Conservation (phyloP, 2,888 invertebrate genomes). For the Drosophila colorata region DNA sequence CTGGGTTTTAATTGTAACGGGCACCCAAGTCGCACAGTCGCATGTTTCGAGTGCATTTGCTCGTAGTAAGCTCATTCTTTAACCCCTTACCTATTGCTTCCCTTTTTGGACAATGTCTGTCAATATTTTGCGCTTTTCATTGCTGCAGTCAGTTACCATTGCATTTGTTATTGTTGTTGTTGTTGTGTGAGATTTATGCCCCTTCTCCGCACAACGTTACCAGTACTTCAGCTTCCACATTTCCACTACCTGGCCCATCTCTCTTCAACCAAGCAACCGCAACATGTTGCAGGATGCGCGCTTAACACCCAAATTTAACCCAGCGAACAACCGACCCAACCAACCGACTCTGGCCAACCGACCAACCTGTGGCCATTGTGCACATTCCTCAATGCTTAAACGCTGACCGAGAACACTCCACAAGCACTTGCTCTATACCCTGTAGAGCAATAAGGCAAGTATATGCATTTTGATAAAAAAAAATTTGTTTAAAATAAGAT, state of each 20-base stretch:
- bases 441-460: not conserved
- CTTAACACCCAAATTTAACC: conserved; percentile 54
- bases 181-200: conserved; percentile 66
- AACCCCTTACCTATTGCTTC: not conserved
- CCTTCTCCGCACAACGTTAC: conserved; percentile 36
- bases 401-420: conserved; percentile 48
- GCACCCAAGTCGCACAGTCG: conserved; percentile 58
- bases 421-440: conserved; percentile 35
- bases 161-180: conserved; percentile 43
- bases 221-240: conserved; percentile 43
- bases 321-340: conserved; percentile 27
- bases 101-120: conserved; percentile 55
- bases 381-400: conserved; percentile 58
- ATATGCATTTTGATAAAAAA: not conserved
- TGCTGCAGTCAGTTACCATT: conserved; percentile 71
- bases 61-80: not conserved
- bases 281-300: conserved; percentile 71
- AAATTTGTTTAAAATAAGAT: too few species aligned
- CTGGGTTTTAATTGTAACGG: conserved; percentile 71
- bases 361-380: conserved; percentile 60
- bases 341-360: conserved; percentile 22
- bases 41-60: conserved; percentile 64
- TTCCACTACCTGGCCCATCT: not conserved
- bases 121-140: conserved; percentile 81
- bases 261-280: conserved; percentile 50